phyloP scores from a whole-genome alignment of 2,113 vertebrate genomes.

The Mystacornis crossleyi region DNA sequence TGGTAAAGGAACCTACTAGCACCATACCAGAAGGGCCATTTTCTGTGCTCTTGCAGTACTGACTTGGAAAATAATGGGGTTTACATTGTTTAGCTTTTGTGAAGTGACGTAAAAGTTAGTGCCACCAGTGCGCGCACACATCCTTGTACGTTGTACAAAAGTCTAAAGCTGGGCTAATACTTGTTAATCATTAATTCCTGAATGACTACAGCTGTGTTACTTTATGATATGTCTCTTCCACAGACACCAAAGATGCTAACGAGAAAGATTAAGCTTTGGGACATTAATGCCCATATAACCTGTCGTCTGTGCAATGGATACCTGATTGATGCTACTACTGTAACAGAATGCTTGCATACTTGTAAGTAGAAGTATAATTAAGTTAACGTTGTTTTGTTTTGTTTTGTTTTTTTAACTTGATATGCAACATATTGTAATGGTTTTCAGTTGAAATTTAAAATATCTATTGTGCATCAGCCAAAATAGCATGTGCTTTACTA shows the following conservation, averaged over 20 bases:
- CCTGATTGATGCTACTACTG: slow-evolving; percentile 98
- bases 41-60: neutral
- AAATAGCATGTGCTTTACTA: neutral
- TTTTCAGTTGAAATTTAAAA: neutral
- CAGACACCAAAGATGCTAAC: slow-evolving; percentile 99
- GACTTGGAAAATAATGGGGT: neutral
- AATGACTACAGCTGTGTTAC: neutral
- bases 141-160: fast-evolving
- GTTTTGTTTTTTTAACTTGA: no score
- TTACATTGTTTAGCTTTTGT: neutral
- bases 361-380: slow-evolving; percentile 80
- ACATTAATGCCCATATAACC: slow-evolving; percentile 99
- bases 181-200: neutral
- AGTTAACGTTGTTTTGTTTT: neutral
- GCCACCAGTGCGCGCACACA: fast-evolving
- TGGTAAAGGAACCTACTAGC: neutral
- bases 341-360: slow-evolving; percentile 98
- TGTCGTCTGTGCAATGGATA: slow-evolving; percentile 98
- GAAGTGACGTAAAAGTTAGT: neutral
- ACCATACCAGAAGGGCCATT: neutral
- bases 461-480: neutral
- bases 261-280: slow-evolving; percentile 98
- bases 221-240: neutral
- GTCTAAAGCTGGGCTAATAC: neutral
- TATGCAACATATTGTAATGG: neutral